Conservation (phyloP, 2,113 vertebrate genomes). For the Pycnonotus jocosus region DNA sequence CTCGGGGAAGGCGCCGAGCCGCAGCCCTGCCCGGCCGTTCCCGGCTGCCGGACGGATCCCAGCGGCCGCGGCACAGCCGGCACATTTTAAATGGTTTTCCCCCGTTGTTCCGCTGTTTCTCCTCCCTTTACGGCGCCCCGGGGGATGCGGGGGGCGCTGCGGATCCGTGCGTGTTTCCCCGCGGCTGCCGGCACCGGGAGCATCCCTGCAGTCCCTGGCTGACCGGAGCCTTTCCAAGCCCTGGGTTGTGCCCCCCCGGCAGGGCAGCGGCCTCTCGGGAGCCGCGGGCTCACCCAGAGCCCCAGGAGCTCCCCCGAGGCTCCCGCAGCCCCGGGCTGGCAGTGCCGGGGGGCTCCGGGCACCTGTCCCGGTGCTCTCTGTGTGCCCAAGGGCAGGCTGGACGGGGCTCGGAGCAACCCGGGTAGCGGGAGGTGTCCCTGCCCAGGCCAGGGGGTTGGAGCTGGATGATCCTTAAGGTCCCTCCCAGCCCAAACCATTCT, state of each 20-base stretch:
- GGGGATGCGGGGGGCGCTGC: background rate
- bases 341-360: background rate
- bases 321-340: background rate
- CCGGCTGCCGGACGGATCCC: background rate
- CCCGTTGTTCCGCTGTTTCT: background rate
- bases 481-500: background rate
- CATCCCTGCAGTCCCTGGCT: background rate
- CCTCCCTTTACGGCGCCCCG: background rate
- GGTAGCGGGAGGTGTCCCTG: background rate
- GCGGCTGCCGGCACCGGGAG: background rate
- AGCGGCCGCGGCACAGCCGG: background rate
- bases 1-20: background rate
- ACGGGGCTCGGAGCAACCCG: background rate
- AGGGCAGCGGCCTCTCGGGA: background rate
- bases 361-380: rapidly evolving
- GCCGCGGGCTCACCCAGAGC: background rate
- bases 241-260: background rate
- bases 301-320: background rate
- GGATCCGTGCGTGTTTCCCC: rapidly evolving
- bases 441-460: background rate
- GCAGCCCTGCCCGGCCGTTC: background rate
- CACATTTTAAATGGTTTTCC: background rate
- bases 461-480: rapidly evolving
- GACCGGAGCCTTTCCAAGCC: background rate
- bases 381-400: background rate